Base-by-base conservation (phyloP, 2,113 vertebrate genomes). In the Polyodon spathula region DNA sequence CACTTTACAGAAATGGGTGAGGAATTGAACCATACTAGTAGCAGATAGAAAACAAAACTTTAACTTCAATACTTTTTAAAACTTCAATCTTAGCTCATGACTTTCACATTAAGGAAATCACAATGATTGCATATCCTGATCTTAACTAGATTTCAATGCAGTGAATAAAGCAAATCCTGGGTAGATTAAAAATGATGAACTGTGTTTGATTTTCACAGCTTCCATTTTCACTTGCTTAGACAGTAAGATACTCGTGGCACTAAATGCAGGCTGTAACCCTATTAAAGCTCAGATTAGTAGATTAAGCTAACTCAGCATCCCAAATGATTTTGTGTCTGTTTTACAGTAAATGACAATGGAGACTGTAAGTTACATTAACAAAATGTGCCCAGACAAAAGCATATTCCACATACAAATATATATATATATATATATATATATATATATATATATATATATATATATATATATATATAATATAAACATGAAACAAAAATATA, bases 401-500 rank as follows among this genome's bases (percentile, higher is more conserved):
- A 40, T 50, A 58, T 27, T 46, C 8, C 14, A 37, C 16, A 37
- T 15, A 59, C 41, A 37, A 37, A n/a, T 58, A 53, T n/a, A n/a
- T n/a, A n/a, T n/a, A n/a, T n/a, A n/a, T n/a, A n/a, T n/a, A n/a
- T n/a, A n/a, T n/a, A n/a, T n/a, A n/a, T n/a, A n/a, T n/a, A n/a
- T n/a, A n/a, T n/a, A n/a, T n/a, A n/a, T n/a, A n/a, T n/a, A n/a
- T n/a, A n/a, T n/a, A n/a, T n/a, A n/a, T n/a, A n/a, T n/a, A n/a
- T n/a, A n/a, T n/a, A n/a, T 58, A 53, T 39, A 53, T 43, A 55
- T 38, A 48, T 72, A 67, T 62, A 7, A 8, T 4, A 17, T 37
- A 15, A 43, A 46, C 40, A 54, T 8, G 41, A n/a, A 53, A 11
- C 4, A 44, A 42, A 46, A 12, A 17, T 7, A 37, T 82, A 97